phyloP scores from a whole-genome alignment of 2,888 invertebrate species.

The Byasa hedistus region DNA sequence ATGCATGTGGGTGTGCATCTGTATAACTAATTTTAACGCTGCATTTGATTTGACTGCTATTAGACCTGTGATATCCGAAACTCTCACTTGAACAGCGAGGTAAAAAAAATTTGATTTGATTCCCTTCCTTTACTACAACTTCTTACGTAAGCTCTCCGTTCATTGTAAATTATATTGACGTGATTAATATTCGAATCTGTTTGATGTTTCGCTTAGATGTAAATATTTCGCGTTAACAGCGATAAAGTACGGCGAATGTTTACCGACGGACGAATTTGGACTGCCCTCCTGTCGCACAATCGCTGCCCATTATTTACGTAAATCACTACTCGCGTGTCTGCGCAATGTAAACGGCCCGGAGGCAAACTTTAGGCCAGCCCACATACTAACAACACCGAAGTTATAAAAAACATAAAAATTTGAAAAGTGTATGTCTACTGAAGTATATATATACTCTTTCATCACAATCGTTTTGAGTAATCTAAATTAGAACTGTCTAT shows the following conservation, averaged over 20 bases:
- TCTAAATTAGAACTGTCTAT: too few species aligned
- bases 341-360: constrained; percentile 40
- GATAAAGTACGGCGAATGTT: constrained; percentile 11
- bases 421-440: background rate
- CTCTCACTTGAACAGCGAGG: too few species aligned
- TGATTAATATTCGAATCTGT: constrained; percentile 1
- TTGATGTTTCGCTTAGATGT: constrained; percentile 22
- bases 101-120: too few species aligned
- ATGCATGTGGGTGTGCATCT: too few species aligned
- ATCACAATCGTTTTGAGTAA: too few species aligned
- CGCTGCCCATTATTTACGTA: constrained; percentile 51
- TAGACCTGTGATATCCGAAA: too few species aligned
- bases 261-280: constrained; percentile 26
- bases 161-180: background rate
- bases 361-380: constrained; percentile 1
- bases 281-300: constrained; percentile 41
- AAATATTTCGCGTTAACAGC: constrained; percentile 24
- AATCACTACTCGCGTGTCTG: constrained; percentile 37
- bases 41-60: too few species aligned
- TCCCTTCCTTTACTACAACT: too few species aligned
- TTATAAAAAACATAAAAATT: background rate
- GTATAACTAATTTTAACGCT: too few species aligned
- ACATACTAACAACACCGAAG: constrained; percentile 2
- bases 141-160: too few species aligned
- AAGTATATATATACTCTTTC: too few species aligned